Percentiles rank a stretch among this genome's conserved stretches.
These are phyloP conservation scores for Chiloscyllium punctatum DNA, from an alignment of 2,797 vertebrate species.

Conservation along the genomic window DNA sequence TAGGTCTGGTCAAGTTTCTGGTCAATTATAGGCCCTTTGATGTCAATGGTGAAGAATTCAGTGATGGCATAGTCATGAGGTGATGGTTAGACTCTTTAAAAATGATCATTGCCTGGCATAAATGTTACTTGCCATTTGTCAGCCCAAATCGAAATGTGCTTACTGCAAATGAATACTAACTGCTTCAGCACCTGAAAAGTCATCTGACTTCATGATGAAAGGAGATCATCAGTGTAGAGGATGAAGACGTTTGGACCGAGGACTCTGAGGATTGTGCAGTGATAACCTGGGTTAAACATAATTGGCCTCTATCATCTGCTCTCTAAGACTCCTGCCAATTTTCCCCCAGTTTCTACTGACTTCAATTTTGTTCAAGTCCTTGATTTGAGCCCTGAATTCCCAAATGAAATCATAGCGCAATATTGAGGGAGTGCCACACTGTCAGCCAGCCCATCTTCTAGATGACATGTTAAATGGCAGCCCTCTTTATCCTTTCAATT, in stretches of 20 bases:
- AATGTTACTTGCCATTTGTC: too few relatives aligned
- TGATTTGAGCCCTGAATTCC: neutral
- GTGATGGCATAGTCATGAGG: neutral
- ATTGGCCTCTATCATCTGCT: neutral
- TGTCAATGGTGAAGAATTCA: neutral
- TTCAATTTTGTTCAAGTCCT: neutral
- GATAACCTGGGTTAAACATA: neutral
- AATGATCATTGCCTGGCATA: neutral
- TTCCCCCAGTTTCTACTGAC: neutral
- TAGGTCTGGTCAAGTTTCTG: neutral
- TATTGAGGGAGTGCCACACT: neutral
- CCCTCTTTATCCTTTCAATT: neutral
- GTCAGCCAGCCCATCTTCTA: neutral
- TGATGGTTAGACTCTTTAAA: neutral
- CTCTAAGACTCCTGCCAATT: neutral
- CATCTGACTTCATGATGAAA: too few relatives aligned
- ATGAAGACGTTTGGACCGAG: neutral
- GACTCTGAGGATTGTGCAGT: neutral
- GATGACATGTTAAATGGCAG: neutral
- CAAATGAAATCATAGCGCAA: neutral
- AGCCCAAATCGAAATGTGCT: too few relatives aligned
- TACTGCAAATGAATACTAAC: too few relatives aligned
- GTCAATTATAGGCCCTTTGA: neutral
- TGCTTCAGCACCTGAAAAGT: too few relatives aligned
- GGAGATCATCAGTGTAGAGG: too few relatives aligned